Conservation (phyloP, 2,797 vertebrate species). For the Mus spretus region DNA sequence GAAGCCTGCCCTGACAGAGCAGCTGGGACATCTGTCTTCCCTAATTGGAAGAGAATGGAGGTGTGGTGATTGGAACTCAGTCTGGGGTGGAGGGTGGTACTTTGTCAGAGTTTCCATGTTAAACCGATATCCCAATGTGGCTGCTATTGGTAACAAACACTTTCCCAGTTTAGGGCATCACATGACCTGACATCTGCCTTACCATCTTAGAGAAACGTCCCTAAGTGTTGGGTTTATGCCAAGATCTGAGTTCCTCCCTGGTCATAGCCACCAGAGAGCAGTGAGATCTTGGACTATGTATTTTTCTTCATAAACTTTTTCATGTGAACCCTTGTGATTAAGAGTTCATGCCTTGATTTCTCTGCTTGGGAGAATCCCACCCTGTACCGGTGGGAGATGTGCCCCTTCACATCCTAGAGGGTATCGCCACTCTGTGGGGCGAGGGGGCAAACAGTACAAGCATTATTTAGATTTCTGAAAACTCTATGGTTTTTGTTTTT, state of each 20-base stretch:
- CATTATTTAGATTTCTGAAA: neutral
- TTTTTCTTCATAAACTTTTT: neutral
- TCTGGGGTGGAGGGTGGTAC: neutral
- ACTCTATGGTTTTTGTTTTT: neutral
- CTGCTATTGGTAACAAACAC: neutral
- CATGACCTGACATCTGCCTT: neutral
- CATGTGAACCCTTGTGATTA: neutral
- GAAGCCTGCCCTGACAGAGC: accelerated
- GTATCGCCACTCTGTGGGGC: neutral
- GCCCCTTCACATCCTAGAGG: no score
- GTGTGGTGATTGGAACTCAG: no score
- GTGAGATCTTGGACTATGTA: neutral
- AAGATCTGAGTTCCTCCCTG: neutral
- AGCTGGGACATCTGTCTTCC: neutral
- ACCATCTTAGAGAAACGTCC: neutral
- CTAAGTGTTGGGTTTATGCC: neutral
- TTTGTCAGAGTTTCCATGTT: neutral
- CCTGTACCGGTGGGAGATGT: no score
- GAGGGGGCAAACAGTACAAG: neutral
- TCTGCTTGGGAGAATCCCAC: neutral
- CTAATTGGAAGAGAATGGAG: accelerated
- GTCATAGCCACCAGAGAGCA: neutral
- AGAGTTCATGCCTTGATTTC: neutral
- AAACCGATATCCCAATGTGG: neutral
- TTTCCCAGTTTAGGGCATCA: neutral